phyloP scores from a whole-genome alignment of 2,113 vertebrate genomes.

The Clarias gariepinus region DNA sequence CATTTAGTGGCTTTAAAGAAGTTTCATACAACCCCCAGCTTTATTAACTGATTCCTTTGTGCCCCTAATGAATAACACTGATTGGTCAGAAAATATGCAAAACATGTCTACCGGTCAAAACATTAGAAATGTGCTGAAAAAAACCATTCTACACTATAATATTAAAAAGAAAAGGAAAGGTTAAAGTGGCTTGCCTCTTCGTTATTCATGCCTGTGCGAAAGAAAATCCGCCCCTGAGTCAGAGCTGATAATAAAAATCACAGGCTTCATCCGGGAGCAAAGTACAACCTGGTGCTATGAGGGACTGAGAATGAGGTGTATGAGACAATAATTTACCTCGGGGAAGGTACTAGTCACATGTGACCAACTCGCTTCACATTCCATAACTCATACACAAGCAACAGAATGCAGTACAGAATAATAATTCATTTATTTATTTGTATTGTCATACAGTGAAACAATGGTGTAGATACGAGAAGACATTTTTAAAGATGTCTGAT shows the following conservation, averaged over 20 bases:
- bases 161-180: not conserved
- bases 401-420: not conserved
- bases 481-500: too few species aligned
- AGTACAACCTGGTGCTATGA: slow-evolving; percentile 51
- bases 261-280: slow-evolving; percentile 60
- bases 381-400: not conserved
- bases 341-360: not conserved
- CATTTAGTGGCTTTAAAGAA: too few species aligned
- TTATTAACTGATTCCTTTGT: too few species aligned
- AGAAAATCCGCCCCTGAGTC: slow-evolving; percentile 55
- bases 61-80: too few species aligned
- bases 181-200: slow-evolving; percentile 62
- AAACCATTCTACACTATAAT: not conserved
- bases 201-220: slow-evolving; percentile 68
- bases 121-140: not conserved
- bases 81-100: not conserved
- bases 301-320: not conserved
- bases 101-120: not conserved
- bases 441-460: not conserved
- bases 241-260: slow-evolving; percentile 51
- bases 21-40: too few species aligned
- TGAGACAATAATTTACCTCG: not conserved
- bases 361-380: not conserved
- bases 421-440: not conserved
- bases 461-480: not conserved